Evolutionary conservation across 2,888 invertebrate species (phyloP).

Genomic region (Iphiclides podalirius): DNA sequence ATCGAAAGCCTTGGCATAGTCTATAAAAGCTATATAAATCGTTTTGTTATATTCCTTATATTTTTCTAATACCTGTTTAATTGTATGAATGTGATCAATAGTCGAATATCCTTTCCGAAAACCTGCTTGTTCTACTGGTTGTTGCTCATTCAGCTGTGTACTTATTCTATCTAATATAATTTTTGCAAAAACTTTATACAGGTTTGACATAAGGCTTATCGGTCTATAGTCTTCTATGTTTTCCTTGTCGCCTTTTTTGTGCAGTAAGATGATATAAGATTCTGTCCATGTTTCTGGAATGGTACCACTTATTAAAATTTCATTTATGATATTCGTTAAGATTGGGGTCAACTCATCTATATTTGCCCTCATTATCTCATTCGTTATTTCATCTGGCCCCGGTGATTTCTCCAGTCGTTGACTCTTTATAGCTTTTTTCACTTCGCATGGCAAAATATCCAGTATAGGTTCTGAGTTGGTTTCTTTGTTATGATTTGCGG

Average conservation of each 20-base stretch:
- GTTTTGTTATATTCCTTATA: slow-evolving; percentile 21
- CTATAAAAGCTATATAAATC: slow-evolving; percentile 5
- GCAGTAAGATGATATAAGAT: no score
- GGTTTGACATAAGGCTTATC: slow-evolving; percentile 26
- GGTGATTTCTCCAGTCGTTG: slow-evolving; percentile 28
- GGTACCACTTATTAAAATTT: slow-evolving; percentile 19
- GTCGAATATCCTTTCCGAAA: no score
- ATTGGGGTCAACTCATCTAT: slow-evolving; percentile 24
- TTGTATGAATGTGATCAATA: no score
- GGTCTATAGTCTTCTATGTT: slow-evolving; percentile 28
- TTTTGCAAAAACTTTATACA: slow-evolving; percentile 27
- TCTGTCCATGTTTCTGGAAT: no score
- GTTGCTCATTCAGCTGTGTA: no score
- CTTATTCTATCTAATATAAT: slow-evolving; percentile 12
- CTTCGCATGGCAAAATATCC: slow-evolving; percentile 21
- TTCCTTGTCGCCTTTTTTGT: slow-evolving; percentile 27
- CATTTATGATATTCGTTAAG: slow-evolving; percentile 29
- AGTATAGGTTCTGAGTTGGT: slow-evolving; percentile 6
- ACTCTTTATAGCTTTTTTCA: slow-evolving; percentile 26
- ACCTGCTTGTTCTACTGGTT: no score
- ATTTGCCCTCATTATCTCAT: slow-evolving; percentile 28
- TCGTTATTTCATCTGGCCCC: slow-evolving; percentile 29
- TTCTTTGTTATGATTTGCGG: background rate
- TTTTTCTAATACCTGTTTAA: background rate
- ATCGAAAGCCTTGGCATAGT: slow-evolving; percentile 25